Evolutionary conservation across 2,888 invertebrate species (phyloP), one percentile per base, ranked within the genome.

Genomic region (Andrena dorsata): DNA sequence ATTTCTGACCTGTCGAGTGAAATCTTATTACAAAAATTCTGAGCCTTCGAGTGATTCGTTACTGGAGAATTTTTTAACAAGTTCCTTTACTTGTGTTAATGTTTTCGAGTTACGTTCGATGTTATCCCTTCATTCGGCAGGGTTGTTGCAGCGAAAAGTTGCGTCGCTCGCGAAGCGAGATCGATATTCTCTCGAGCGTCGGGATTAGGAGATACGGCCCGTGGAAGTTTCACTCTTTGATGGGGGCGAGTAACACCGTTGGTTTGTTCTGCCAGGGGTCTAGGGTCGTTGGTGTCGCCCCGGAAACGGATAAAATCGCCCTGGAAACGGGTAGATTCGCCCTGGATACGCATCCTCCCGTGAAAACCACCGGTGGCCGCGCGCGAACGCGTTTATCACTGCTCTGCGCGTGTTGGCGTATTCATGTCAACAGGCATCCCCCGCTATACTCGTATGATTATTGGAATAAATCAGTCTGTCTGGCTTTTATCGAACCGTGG

Each of bases 331-430:
- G 65, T 41, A 58, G 30, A 80, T 60, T 80, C 35, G 79, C 68
- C 47, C 79, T 69, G 76, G 69, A 70, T 53, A 76, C 51, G 63
- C 79, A 65, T 76, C 20, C 65, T 35, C 58, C 28, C 77, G 70
- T 80, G 76, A 76, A 76, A 76, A 70, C 26, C 76, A 26, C 23
- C 51, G 23, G 10, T 47, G 60, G 6, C 73, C 26, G 58, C 0
- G 68, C 35, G 76, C 74, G 26, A 69, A 70, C 69, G 65, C 70
- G 47, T 64, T 76, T 79, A 56, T 69, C 77, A 65, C 64, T 8
- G 20, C n/a, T 28, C 2, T 10, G 49, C 26, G 56, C 28, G 35
- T n/a, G 64, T 66, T 51, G 16, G 56, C 32, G 76, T 61, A 30
- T 28, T 65, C 77, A 6, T 47, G 77, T 66, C 60, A 75, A 60